Evolutionary conservation across 2,888 invertebrate species (phyloP).

Genomic region (Xanthorhoe spadicearia): DNA sequence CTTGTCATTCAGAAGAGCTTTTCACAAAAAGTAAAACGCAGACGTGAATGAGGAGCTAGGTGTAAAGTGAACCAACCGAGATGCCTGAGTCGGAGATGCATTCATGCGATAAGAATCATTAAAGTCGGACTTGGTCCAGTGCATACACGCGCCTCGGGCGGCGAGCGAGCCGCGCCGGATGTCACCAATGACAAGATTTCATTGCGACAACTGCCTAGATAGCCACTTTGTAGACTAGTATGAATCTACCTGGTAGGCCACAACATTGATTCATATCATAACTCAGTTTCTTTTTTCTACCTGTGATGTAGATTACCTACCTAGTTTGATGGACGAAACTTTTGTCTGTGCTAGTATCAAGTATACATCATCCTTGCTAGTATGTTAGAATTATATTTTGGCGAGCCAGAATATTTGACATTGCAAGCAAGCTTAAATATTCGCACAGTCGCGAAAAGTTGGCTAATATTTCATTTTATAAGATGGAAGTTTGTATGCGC

Average conservation of each 20-base stretch:
- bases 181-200: constrained; percentile 48
- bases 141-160: constrained; percentile 24
- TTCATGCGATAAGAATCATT: constrained; percentile 73
- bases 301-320: too few relatives aligned
- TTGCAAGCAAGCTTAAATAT: too few relatives aligned
- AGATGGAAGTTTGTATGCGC: too few relatives aligned
- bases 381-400: too few relatives aligned
- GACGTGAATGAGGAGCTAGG: constrained; percentile 60
- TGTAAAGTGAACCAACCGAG: constrained; percentile 67
- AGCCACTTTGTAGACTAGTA: background rate
- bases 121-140: constrained; percentile 65
- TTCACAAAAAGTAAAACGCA: constrained; percentile 49
- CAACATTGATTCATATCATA: too few relatives aligned
- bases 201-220: constrained; percentile 24
- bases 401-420: too few relatives aligned
- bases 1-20: constrained; percentile 22
- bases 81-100: constrained; percentile 62
- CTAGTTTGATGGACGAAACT: too few relatives aligned
- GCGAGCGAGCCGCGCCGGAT: constrained; percentile 35
- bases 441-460: too few relatives aligned
- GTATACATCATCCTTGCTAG: too few relatives aligned
- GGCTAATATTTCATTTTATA: too few relatives aligned
- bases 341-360: too few relatives aligned
- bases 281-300: too few relatives aligned
- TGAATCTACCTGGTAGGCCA: background rate